Percentiles rank a stretch among this genome's conserved stretches.
phyloP scores from a whole-genome alignment of 2,888 invertebrate genomes.

The Latrodectus hesperus region DNA sequence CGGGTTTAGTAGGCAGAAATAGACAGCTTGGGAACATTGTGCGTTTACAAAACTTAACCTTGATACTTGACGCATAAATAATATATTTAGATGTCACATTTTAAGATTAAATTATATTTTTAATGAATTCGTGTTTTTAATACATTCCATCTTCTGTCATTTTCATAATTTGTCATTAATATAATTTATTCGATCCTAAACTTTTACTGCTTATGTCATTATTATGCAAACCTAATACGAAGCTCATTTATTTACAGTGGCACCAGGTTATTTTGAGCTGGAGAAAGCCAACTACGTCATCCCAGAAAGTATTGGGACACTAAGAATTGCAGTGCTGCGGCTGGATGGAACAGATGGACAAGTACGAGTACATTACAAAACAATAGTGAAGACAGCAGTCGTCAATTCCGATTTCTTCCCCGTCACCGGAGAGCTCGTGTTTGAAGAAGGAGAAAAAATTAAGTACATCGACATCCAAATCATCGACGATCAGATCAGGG shows the following conservation, averaged over 20 bases:
- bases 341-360: conserved; percentile 32
- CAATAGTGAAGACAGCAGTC: conserved; percentile 79
- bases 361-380: conserved; percentile 70
- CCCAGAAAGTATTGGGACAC: conserved; percentile 10
- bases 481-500: conserved; percentile 79
- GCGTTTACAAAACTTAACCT: too few species aligned
- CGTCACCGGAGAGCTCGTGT: conserved; percentile 77
- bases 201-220: background rate
- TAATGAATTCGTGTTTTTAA: too few species aligned
- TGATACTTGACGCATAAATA: too few species aligned
- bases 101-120: too few species aligned
- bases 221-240: conserved; percentile 51
- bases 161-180: too few species aligned
- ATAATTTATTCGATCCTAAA: background rate
- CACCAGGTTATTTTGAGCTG: conserved; percentile 27
- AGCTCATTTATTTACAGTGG: conserved; percentile 10
- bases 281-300: background rate
- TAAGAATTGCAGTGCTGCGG: conserved; percentile 16
- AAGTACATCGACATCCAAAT: conserved; percentile 77
- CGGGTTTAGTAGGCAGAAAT: too few species aligned
- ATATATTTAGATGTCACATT: too few species aligned
- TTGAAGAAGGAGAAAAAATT: conserved; percentile 77
- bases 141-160: too few species aligned
- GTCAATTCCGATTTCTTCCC: conserved; percentile 78
- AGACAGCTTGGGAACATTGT: too few species aligned